Evolutionary conservation across 2,888 invertebrate genomes (phyloP), one percentile per base, ranked within the genome.

Genomic region (Agrochola macilenta): DNA sequence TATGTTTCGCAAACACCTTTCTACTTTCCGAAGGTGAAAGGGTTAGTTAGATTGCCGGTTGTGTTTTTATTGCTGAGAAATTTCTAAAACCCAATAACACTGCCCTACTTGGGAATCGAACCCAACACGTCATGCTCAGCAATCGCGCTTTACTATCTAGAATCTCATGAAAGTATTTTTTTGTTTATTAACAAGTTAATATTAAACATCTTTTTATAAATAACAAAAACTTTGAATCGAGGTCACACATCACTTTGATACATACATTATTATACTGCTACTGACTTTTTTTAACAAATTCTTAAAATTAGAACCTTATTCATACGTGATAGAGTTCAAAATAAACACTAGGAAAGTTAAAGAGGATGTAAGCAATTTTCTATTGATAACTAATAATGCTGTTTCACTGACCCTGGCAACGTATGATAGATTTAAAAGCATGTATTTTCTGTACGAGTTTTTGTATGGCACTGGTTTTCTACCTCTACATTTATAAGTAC

Each of bases 291-390:
- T 9, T 20, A 5, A 26, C 0, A 81, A 54, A 2, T 12, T 0
- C 2, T 30, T 20, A 14, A 71, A 75, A 2, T 54, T 46, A 70
- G 17, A 64, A 58, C 77, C 68, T 69, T 78, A 78, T 12, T 0
- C 1, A 11, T 0, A 43, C 3, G 30, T 0, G 5, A 64, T 74
- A 76, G 14, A 74, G 84, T 76, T 76, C 46, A 74, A 81, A 81
- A 57, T 79, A 17, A 60, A 69, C 3, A 30, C 12, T 9, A 2
- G 3, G 12, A 17, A n/a, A 11, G 23, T 72, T 52, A 8, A 46
- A 61, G 26, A 86, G 85, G 85, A 85, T 81, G 76, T 71, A 12
- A 58, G 76, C 46, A 86, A 86, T 85, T 85, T 81, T 84, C 75
- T 74, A 74, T 76, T 74, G 81, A 83, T 61, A 71, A 68, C 26